Base-by-base conservation (phyloP, 1,140 invertebrate genomes). In the Arctopsyche grandis region DNA sequence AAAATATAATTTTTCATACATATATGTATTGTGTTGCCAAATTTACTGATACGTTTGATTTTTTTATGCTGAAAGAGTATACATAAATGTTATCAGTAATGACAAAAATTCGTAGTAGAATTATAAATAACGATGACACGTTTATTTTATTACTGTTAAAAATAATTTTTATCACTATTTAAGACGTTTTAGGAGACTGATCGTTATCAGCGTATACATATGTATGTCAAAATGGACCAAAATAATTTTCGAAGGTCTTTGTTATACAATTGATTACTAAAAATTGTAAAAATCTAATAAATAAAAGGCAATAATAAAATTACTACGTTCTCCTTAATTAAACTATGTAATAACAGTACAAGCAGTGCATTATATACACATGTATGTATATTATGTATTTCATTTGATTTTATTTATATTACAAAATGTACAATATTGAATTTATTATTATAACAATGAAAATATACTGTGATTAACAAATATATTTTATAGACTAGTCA, bases 381-480 rank as follows among this genome's bases (percentile, higher is more conserved):
- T n/a, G n/a, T n/a, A n/a, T n/a, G n/a, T n/a, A 38, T 38, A 38
- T 38, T 38, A 38, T 38, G 29, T 38, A 38, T 4, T 38, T 38
- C 48, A 14, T 52, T 14, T 12, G 48, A 7, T 52, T 14, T 14
- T 52, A 9, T 22, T 66, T 26, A 9, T 66, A 66, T 66, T 66
- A 38, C 24, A 26, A 29, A 44, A 71, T 71, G 38, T 71, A 52
- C 38, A 46, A 46, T 21, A 46, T 38, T 56, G 14, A 56, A 56
- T 38, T 70, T 70, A 26, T 69, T 10, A 21, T 73, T 9, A 56
- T 22, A 14, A 38, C 1, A 74, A 24, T 74, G 48, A 26, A 24
- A 52, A 9, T 56, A 24, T 26, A 74, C 44, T 76, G 29, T 76
- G 75, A 76, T 76, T 76, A 77, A 80, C 46, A 80, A 73, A 80